A percentile compares a stretch with the other conserved stretches of the same genome.
These are phyloP conservation scores for Drosophila tani DNA, from an alignment of 1,140 invertebrate species.

Conservation along the genomic window DNA sequence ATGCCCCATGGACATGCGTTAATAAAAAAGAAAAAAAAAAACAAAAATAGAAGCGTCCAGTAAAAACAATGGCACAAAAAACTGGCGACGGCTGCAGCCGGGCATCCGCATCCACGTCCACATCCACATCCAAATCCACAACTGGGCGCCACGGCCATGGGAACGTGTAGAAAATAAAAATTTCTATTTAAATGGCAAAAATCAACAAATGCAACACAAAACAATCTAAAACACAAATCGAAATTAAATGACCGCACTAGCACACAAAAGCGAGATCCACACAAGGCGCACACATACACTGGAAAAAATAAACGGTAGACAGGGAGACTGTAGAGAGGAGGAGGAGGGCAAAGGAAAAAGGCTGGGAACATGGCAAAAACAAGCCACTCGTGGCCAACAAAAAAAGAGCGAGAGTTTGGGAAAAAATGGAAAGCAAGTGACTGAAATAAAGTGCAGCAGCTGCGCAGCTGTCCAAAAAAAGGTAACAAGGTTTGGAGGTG, in stretches of 20 bases:
- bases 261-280: constrained; percentile 73
- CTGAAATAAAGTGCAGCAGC: constrained; percentile 83
- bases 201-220: constrained; percentile 83
- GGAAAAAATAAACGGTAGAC: neutral
- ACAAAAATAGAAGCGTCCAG: too few species aligned
- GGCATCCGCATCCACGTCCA: constrained; percentile 22
- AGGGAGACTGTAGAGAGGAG: neutral
- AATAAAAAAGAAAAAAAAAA: constrained; percentile 53
- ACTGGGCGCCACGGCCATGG: constrained; percentile 57
- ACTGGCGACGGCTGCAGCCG: constrained; percentile 65
- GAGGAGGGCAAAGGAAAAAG: constrained; percentile 13
- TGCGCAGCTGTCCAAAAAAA: constrained; percentile 64
- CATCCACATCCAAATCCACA: constrained; percentile 16
- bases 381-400: constrained; percentile 68
- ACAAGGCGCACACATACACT: constrained; percentile 36
- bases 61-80: constrained; percentile 52
- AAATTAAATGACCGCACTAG: constrained; percentile 84
- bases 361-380: constrained; percentile 73
- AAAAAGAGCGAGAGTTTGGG: constrained; percentile 24
- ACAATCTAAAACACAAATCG: constrained; percentile 84
- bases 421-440: constrained; percentile 60
- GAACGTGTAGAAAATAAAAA: constrained; percentile 82
- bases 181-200: constrained; percentile 84
- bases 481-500: constrained; percentile 34
- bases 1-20: constrained; percentile 75